Conservation (phyloP, 2,888 invertebrate species). For the Drosophila merina region DNA sequence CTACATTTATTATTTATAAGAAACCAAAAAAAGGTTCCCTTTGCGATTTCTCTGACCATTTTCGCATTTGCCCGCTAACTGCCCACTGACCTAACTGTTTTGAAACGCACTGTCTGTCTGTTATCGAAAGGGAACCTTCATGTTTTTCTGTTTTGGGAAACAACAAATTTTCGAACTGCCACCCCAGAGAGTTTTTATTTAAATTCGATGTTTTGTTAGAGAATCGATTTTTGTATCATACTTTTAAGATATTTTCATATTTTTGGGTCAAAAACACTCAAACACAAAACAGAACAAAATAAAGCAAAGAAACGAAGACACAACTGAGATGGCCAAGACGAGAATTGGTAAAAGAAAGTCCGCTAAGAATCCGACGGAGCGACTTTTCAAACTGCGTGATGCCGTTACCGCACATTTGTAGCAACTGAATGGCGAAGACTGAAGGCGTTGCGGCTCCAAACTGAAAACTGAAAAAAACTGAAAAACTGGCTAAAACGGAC, state of each 20-base stretch:
- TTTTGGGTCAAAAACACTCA: slow-evolving; percentile 9
- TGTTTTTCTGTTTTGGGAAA: neutral
- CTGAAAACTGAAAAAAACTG: slow-evolving; percentile 6
- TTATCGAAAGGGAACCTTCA: slow-evolving; percentile 14
- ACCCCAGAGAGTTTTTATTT: neutral
- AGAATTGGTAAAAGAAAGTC: neutral
- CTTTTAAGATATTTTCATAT: slow-evolving; percentile 5
- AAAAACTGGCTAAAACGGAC: slow-evolving; percentile 20
- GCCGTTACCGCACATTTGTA: slow-evolving; percentile 76
- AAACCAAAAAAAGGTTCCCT: neutral
- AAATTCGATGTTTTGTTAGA: neutral
- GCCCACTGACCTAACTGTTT: neutral
- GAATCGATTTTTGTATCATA: neutral
- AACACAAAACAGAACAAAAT: slow-evolving; percentile 1
- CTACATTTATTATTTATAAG: neutral
- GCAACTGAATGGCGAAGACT: slow-evolving; percentile 56
- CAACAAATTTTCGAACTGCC: neutral
- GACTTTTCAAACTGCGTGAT: slow-evolving; percentile 59
- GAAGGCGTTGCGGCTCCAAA: slow-evolving; percentile 34
- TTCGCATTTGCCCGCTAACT: slow-evolving; percentile 10
- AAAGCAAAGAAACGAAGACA: slow-evolving; percentile 1
- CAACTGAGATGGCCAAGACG: slow-evolving; percentile 16
- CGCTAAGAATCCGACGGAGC: slow-evolving; percentile 14
- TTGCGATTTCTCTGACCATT: slow-evolving; percentile 10
- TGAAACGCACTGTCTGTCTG: neutral